phyloP scores from a whole-genome alignment of 2,888 invertebrate species.

The Synergus gifuensis region DNA sequence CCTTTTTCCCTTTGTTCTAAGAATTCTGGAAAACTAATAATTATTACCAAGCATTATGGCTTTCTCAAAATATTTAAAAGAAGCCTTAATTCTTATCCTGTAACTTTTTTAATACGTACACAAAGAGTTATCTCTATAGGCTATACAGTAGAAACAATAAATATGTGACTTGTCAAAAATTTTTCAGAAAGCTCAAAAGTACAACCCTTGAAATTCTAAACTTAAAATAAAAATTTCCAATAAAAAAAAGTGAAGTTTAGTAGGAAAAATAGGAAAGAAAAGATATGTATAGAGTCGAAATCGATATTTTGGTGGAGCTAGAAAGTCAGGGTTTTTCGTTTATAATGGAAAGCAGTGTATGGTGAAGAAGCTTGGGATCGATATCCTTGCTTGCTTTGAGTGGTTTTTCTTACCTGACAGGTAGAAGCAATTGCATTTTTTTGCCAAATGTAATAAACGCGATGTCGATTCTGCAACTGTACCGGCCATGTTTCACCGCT shows the following conservation, averaged over 20 bases:
- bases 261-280: constrained; percentile 18
- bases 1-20: background rate
- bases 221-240: background rate
- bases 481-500: constrained; percentile 75
- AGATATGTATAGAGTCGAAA: constrained; percentile 38
- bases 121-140: constrained; percentile 46
- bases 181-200: background rate
- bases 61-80: background rate
- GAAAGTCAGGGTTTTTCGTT: constrained; percentile 39
- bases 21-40: background rate
- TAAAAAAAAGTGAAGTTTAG: background rate
- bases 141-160: constrained; percentile 28
- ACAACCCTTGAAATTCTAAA: background rate
- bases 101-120: constrained; percentile 43
- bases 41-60: background rate
- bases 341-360: background rate
- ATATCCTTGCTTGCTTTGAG: constrained; percentile 35
- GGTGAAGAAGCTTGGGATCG: background rate
- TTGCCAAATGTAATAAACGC: constrained; percentile 87
- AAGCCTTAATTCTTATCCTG: background rate
- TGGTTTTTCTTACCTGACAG: constrained; percentile 84
- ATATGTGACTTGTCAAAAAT: constrained; percentile 35
- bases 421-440: constrained; percentile 94
- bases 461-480: constrained; percentile 80
- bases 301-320: constrained; percentile 46